Percentiles rank a stretch among this genome's conserved stretches.
Conservation (phyloP, 1,140 invertebrate genomes). For the Stegodyphus mimosarum region DNA sequence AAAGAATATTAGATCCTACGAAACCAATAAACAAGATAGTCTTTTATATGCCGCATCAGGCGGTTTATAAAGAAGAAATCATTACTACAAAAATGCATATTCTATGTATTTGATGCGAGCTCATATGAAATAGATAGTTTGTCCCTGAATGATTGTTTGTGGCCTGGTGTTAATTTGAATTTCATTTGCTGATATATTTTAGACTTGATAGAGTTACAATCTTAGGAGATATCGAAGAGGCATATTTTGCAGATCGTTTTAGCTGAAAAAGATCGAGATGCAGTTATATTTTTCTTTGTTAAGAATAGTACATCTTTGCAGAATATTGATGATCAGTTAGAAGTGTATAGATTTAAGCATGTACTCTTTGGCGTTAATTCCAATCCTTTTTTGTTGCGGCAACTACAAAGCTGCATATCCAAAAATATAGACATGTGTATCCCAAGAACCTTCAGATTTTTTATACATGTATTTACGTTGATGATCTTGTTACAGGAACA, state of each 20-base stretch:
- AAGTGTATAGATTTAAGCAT: not conserved
- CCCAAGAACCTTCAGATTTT: not conserved
- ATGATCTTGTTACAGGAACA: not conserved
- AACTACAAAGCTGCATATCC: slow-evolving; percentile 6
- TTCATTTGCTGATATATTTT: slow-evolving; percentile 37
- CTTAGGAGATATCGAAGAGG: slow-evolving; percentile 56
- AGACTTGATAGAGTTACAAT: slow-evolving; percentile 24
- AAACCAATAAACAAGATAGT: not conserved
- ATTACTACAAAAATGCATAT: slow-evolving; percentile 19
- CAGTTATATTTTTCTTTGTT: slow-evolving; percentile 3
- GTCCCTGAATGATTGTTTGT: too few species aligned
- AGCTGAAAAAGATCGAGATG: slow-evolving; percentile 37
- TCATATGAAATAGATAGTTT: not conserved
- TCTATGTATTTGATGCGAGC: slow-evolving; percentile 27
- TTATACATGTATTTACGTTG: not conserved
- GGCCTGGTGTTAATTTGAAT: slow-evolving; percentile 25
- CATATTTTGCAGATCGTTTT: slow-evolving; percentile 50
- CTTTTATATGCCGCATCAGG: not conserved
- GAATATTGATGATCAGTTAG: not conserved
- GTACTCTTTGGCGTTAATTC: slow-evolving; percentile 21
- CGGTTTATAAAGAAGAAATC: slow-evolving; percentile 11
- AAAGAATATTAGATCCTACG: not conserved
- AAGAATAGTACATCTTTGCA: not conserved
- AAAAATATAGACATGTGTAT: slow-evolving; percentile 6
- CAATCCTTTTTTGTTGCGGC: slow-evolving; percentile 1